Percentiles rank a stretch among this genome's conserved stretches.
phyloP scores from a whole-genome alignment of 2,888 invertebrate species.

The Brachycybe producta region DNA sequence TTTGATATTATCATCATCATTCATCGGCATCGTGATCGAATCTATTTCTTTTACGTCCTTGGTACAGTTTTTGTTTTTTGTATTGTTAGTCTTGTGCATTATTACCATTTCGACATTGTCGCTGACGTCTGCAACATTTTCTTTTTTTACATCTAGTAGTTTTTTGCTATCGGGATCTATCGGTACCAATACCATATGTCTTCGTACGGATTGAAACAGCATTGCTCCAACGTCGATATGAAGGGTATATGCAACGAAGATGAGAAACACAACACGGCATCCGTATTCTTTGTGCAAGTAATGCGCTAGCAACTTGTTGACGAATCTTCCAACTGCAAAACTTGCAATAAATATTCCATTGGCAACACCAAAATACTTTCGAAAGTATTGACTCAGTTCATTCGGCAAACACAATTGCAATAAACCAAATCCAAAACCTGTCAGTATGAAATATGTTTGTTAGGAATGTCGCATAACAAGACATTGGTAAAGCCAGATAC shows the following conservation, averaged over 20 bases:
- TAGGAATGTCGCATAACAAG: too few species aligned
- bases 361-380: conserved; percentile 51
- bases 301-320: conserved; percentile 26
- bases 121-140: too few species aligned
- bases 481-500: too few species aligned
- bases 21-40: too few species aligned
- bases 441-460: not conserved
- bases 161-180: not conserved
- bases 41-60: too few species aligned
- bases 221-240: conserved; percentile 60
- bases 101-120: too few species aligned
- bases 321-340: conserved; percentile 54
- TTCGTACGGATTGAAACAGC: conserved; percentile 43
- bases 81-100: too few species aligned
- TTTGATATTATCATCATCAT: too few species aligned
- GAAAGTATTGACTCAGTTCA: conserved; percentile 52
- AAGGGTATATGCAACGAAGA: conserved; percentile 58
- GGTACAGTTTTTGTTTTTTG: too few species aligned
- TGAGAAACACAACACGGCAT: conserved; percentile 54
- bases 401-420: conserved; percentile 47
- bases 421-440: conserved; percentile 27
- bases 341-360: conserved; percentile 61
- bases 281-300: conserved; percentile 23
- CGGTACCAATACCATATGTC: conserved; percentile 10
- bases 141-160: too few species aligned